Base-by-base conservation (phyloP, 2,797 vertebrate species). In the Scolopax rusticola region DNA sequence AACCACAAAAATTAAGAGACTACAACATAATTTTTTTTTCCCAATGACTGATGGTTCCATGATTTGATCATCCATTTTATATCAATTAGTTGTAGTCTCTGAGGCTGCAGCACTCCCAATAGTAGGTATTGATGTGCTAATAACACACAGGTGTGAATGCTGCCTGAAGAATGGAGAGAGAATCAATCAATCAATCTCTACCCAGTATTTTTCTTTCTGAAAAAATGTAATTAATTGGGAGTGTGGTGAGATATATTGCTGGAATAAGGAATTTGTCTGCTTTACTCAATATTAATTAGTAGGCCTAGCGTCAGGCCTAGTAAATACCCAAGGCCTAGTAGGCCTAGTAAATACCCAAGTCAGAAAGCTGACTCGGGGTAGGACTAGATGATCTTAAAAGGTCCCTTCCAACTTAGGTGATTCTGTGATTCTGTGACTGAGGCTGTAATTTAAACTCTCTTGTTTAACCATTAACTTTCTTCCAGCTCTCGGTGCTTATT, bases 401-500 rank as follows among this genome's bases (percentile, higher is more conserved):
- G 36, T 36, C 36, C 36, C 36, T 36, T 36, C 36, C 36, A 36
- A 36, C 36, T 36, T 36, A 36, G 36, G 36, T 36, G 36, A 36
- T 36, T 36, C 36, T 36, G 36, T 36, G 36, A 36, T 36, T 36
- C 36, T 36, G 36, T 36, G 47, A 51, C 1, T 41, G 43, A 89
- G 41, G 53, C 33, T 85, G 45, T 47, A 68, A 77, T 57, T 83
- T 57, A 48, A 79, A n/a, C 23, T 33, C 17, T 15, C 13, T 8
- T 67, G 19, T 53, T 88, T 95, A 88, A 93, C 48, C 47, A 28
- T 63, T 47, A 53, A 25, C 32, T 91, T 92, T 91, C 43, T 87
- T 91, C 12, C 96, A 99, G 99, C 97, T 99, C 65, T 99, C 98
- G 3, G 98, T 99, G 60, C 96, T 99, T 86, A 99, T 98, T 5